phyloP scores from a whole-genome alignment of 2,113 vertebrate genomes.

The Ptilonorhynchus violaceus region DNA sequence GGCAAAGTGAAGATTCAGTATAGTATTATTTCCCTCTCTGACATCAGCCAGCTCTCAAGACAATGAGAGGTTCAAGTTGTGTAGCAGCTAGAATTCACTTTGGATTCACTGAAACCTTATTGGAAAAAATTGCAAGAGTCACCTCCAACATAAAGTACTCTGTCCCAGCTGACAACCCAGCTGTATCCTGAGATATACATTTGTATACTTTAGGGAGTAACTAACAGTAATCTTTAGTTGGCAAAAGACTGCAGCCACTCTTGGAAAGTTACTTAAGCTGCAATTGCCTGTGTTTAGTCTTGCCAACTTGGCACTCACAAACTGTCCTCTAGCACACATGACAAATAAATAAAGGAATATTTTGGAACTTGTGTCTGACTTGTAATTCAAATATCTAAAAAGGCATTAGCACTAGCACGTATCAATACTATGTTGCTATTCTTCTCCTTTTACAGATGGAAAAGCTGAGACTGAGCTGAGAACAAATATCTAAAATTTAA shows the following conservation, averaged over 20 bases:
- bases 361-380: background rate
- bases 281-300: background rate
- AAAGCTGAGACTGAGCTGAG: background rate
- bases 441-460: background rate
- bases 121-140: background rate
- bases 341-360: constrained; percentile 14
- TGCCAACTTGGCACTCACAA: background rate
- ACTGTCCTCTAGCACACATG: background rate
- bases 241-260: background rate
- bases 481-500: background rate
- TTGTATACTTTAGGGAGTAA: background rate
- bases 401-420: background rate
- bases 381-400: background rate
- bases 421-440: background rate
- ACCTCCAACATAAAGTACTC: background rate
- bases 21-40: background rate
- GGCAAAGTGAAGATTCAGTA: background rate
- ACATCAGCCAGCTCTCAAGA: background rate
- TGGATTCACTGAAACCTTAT: accelerated
- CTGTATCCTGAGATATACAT: background rate
- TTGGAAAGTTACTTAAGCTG: background rate
- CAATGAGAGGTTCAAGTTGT: background rate
- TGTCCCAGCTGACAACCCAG: background rate
- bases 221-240: background rate
- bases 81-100: background rate